These are phyloP conservation scores for Phasianus colchicus DNA, from an alignment of 2,113 vertebrate species.

Conservation along the genomic window DNA sequence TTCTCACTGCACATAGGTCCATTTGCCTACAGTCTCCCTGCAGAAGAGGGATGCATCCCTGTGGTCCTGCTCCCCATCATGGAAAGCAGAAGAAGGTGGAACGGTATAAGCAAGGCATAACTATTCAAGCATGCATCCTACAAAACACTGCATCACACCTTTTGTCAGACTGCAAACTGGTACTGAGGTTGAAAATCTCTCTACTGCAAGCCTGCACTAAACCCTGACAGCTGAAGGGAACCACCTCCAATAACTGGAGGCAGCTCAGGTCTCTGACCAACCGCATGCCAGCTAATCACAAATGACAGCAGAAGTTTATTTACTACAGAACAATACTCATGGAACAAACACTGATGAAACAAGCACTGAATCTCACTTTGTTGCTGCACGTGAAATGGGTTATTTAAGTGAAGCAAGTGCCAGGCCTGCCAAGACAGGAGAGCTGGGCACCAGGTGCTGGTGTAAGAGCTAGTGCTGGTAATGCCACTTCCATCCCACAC, in stretches of 20 bases:
- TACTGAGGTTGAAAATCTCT: too few species aligned
- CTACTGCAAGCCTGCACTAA: not conserved
- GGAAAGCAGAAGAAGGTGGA: not conserved
- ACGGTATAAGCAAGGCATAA: not conserved
- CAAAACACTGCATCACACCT: accelerated
- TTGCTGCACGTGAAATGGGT: too few species aligned
- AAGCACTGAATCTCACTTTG: not conserved
- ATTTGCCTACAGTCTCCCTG: not conserved
- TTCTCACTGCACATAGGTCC: not conserved
- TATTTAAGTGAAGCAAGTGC: not conserved
- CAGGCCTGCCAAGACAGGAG: not conserved
- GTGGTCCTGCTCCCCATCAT: not conserved
- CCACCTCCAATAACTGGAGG: not conserved
- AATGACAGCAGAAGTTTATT: not conserved
- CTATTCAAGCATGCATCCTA: not conserved
- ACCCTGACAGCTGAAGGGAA: not conserved
- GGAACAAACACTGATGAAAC: not conserved
- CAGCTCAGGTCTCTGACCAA: not conserved
- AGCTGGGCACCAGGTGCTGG: not conserved
- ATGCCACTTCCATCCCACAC: not conserved
- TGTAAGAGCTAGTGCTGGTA: not conserved
- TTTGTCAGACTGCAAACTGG: not conserved
- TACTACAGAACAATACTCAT: not conserved
- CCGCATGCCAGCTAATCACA: not conserved
- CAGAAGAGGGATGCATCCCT: accelerated